These are phyloP conservation scores for Podarcis cretensis DNA, from an alignment of 2,113 vertebrate species.

Conservation along the genomic window DNA sequence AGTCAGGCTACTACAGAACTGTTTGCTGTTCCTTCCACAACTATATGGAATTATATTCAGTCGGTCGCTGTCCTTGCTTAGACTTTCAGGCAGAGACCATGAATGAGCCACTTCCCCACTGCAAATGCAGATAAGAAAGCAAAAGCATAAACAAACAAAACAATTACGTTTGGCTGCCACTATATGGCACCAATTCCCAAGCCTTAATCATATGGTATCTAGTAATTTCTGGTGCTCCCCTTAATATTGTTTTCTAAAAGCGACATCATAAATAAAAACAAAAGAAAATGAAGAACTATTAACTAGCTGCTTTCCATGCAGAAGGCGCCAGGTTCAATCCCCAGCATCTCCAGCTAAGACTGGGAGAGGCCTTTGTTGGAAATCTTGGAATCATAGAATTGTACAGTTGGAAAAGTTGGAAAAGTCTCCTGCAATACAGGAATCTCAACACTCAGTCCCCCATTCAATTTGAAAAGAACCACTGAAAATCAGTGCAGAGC, in stretches of 20 bases:
- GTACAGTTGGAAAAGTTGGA: too few species aligned
- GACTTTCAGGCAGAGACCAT: slow-evolving; percentile 85
- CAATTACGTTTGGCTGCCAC: slow-evolving; percentile 55
- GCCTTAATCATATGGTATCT: slow-evolving; percentile 53
- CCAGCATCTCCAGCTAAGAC: too few species aligned
- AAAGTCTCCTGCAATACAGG: too few species aligned
- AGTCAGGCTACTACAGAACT: slow-evolving; percentile 85
- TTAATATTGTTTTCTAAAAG: slow-evolving; percentile 67
- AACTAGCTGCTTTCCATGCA: too few species aligned
- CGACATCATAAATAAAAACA: slow-evolving; percentile 58
- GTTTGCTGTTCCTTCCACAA: slow-evolving; percentile 82
- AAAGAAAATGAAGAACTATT: slow-evolving; percentile 9
- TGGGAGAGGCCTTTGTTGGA: too few species aligned
- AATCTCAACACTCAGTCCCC: too few species aligned
- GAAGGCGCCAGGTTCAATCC: too few species aligned
- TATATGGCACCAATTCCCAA: slow-evolving; percentile 55
- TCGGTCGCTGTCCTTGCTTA: slow-evolving; percentile 75
- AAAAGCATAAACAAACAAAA: slow-evolving; percentile 56
- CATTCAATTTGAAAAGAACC: too few species aligned
- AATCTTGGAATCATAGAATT: too few species aligned
- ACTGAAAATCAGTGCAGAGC: too few species aligned
- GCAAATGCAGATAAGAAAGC: slow-evolving; percentile 72
- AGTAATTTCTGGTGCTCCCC: slow-evolving; percentile 58
- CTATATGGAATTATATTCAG: slow-evolving; percentile 78
- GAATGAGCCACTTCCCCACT: slow-evolving; percentile 87